Evolutionary conservation across 2,888 invertebrate species (phyloP), one percentile per base, ranked within the genome.

Genomic region (Chloroclystis v-ata): DNA sequence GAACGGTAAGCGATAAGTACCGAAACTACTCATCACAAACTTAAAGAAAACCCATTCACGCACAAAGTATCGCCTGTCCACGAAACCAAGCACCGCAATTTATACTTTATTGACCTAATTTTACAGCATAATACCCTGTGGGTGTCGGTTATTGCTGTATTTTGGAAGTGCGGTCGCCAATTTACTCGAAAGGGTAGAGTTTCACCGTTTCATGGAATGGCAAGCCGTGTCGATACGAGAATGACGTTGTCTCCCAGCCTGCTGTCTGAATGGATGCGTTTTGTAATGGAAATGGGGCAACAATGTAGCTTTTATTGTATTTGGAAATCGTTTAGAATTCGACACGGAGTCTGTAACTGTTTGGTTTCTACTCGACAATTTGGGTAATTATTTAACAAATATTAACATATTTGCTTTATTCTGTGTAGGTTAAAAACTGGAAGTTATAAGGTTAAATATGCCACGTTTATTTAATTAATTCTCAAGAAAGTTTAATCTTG

Each of bases 101-200:
- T 35, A 35, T 47, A 28, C 38, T 43, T 40, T 44, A 49, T 39
- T 29, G 33, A 37, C 30, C 32, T 44, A 41, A 49, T 45, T 49
- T 45, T 41, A 45, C 41, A 37, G 37, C 37, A 44, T 44, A 40
- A 41, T 43, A 43, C 20, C 39, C 40, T 37, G 24, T 44, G 48
- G 35, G 43, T 43, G 41, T 49, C 37, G 13, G 48, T 47, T 54
- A 54, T 57, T 51, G 57, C 30, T 35, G 39, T 45, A 45, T 47
- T 46, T 48, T 49, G 43, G 48, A 54, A 55, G 53, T 55, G 52
- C 49, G 55, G 57, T 44, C 44, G 50, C 51, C 57, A 57, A 57
- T 57, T 53, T 52, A 49, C 43, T 49, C 35, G 53, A 57, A 55
- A 55, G 57, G 53, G 49, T 44, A 41, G 51, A 50, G 49, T 54